Evolutionary conservation across 1,140 invertebrate species (phyloP), one percentile per base, ranked within the genome.

Genomic region (Gonatopus flavifemur): DNA sequence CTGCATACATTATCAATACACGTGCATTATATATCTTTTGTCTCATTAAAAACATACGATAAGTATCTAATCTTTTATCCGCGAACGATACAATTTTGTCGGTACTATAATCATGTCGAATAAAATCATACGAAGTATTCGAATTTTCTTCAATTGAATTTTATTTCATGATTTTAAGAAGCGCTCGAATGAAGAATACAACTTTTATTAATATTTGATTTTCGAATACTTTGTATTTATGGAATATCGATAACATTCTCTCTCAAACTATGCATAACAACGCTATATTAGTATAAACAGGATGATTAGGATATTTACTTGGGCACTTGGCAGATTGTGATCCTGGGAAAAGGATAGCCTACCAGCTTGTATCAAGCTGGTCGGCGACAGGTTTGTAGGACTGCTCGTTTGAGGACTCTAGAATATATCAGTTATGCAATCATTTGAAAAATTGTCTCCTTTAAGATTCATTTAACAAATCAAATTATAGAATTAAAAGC

Each of bases 371-470:
- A 75, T 59, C 70, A 77, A 75, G 70, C 81, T 83, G 59, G 86
- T 87, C 36, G 88, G 89, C 59, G 88, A 90, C 67, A 90, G 79
- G 57, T 85, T 86, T 62, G 86, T 81, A 60, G 86, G 84, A 76
- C 83, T 87, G 67, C 82, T 81, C 72, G 82, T 84, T 77, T 85
- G 77, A 65, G 84, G 84, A 80, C 85, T 86, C 86, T 87, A 76
- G 56, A 82, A 83, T 76, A 71, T 64, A 78, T 57, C 65, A 64
- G 58, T 62, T 52, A 68, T 59, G 60, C 41, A 33, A 67, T 52
- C 57, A 63, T 71, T 59, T 63, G 51, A 63, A 54, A 56, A 62
- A 54, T 52, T 56, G 31, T 21, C 30, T 49, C 33, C 20, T 52
- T 21, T 41, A 32, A 20, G 30, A 36, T 43, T n/a, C n/a, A n/a